Evolutionary conservation across 2,888 invertebrate species (phyloP).

Genomic region (Calliphora vomitoria): DNA sequence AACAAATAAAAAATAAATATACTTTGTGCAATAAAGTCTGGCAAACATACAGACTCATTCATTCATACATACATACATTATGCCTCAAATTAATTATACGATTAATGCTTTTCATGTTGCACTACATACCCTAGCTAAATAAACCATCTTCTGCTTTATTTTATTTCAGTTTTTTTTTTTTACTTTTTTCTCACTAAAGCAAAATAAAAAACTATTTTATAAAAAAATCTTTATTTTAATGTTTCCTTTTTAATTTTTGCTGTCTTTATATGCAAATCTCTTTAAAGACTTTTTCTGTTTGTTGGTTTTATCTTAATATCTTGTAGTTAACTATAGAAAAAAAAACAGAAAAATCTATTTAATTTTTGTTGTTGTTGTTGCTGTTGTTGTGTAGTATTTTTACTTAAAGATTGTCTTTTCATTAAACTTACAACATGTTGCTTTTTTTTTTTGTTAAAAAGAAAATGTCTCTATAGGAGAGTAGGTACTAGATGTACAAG

Average conservation of each 20-base stretch:
- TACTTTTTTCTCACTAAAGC: slow-evolving; percentile 18
- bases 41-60: slow-evolving; percentile 39
- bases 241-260: slow-evolving; percentile 66
- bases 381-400: slow-evolving; percentile 29
- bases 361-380: slow-evolving; percentile 46
- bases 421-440: slow-evolving; percentile 68
- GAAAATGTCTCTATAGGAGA: slow-evolving; percentile 21
- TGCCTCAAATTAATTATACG: slow-evolving; percentile 85
- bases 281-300: slow-evolving; percentile 52
- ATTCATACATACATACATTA: slow-evolving; percentile 79
- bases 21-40: slow-evolving; percentile 51
- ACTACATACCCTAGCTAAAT: slow-evolving; percentile 7
- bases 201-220: background rate
- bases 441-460: background rate
- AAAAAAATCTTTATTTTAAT: slow-evolving; percentile 62
- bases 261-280: slow-evolving; percentile 64
- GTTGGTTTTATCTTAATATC: slow-evolving; percentile 69
- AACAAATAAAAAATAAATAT: slow-evolving; percentile 7
- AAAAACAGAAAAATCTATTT: slow-evolving; percentile 58
- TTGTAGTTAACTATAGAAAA: slow-evolving; percentile 52
- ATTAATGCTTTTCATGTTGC: slow-evolving; percentile 82
- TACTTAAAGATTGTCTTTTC: slow-evolving; percentile 66
- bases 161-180: background rate
- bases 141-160: slow-evolving; percentile 44
- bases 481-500: slow-evolving; percentile 64